phyloP scores from a whole-genome alignment of 2,888 invertebrate species.

The Drosophila paramelanica region DNA sequence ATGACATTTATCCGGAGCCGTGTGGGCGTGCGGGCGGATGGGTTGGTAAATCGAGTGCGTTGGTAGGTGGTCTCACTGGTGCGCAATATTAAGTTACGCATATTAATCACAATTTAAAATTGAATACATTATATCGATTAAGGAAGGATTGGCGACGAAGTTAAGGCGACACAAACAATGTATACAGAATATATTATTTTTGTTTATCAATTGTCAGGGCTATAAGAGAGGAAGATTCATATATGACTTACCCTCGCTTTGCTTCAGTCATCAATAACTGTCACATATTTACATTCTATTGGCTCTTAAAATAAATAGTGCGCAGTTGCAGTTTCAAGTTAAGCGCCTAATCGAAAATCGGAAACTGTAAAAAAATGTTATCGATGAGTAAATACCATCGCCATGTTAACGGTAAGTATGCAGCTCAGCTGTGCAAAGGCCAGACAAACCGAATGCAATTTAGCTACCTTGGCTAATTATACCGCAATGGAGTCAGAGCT shows the following conservation, averaged over 20 bases:
- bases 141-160: constrained; percentile 24
- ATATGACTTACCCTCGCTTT: background rate
- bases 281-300: background rate
- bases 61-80: constrained; percentile 43
- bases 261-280: background rate
- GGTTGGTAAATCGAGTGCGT: constrained; percentile 45
- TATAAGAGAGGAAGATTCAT: too few species aligned
- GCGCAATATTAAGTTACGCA: constrained; percentile 65
- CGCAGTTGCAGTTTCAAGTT: constrained; percentile 7
- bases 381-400: constrained; percentile 22
- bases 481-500: background rate
- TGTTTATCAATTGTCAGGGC: background rate
- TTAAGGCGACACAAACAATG: background rate
- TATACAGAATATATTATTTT: background rate
- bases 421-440: constrained; percentile 15
- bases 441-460: background rate
- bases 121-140: constrained; percentile 68
- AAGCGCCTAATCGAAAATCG: constrained; percentile 10
- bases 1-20: constrained; percentile 62
- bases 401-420: constrained; percentile 22
- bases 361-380: constrained; percentile 7
- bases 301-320: background rate
- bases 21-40: constrained; percentile 7
- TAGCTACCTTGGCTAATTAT: background rate
- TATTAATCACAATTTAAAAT: constrained; percentile 76